Conservation (phyloP, 2,888 invertebrate species). For the Sphinx pinastri region DNA sequence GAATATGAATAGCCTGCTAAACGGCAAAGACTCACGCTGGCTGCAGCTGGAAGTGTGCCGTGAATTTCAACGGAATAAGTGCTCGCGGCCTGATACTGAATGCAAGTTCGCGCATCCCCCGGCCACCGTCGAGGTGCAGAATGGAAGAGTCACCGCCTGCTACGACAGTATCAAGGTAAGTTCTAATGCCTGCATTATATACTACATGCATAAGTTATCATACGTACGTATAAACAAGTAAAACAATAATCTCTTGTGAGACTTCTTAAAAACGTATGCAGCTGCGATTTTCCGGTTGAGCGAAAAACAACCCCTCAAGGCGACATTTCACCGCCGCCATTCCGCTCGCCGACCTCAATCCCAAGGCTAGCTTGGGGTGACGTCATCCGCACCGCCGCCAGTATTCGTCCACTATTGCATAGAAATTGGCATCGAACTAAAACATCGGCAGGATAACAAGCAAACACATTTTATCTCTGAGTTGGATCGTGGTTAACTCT, state of each 20-base stretch:
- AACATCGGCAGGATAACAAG: conserved; percentile 74
- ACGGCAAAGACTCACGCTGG: conserved; percentile 99
- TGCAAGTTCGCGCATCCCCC: conserved; percentile 99
- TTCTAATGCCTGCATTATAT: background rate
- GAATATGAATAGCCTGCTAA: conserved; percentile 98
- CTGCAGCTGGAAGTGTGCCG: conserved; percentile 99
- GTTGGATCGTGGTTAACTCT: background rate
- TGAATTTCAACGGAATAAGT: conserved; percentile 99
- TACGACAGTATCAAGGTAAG: conserved; percentile 99
- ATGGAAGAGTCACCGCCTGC: conserved; percentile 99
- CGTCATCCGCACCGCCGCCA: conserved; percentile 66
- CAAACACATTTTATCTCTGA: conserved; percentile 38
- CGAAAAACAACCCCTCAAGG: conserved; percentile 66
- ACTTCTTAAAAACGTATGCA: conserved; percentile 49
- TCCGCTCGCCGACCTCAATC: conserved; percentile 77
- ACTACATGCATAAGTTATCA: background rate
- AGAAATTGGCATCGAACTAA: conserved; percentile 71
- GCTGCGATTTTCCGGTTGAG: conserved; percentile 58
- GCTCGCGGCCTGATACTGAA: conserved; percentile 99
- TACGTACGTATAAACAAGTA: background rate
- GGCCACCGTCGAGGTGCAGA: conserved; percentile 99
- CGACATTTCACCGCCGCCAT: conserved; percentile 73
- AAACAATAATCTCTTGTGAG: conserved; percentile 26
- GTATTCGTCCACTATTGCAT: conserved; percentile 67
- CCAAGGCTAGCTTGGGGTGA: conserved; percentile 77